Evolutionary conservation across 2,113 vertebrate genomes (phyloP).

Genomic region (Anoplopoma fimbria): DNA sequence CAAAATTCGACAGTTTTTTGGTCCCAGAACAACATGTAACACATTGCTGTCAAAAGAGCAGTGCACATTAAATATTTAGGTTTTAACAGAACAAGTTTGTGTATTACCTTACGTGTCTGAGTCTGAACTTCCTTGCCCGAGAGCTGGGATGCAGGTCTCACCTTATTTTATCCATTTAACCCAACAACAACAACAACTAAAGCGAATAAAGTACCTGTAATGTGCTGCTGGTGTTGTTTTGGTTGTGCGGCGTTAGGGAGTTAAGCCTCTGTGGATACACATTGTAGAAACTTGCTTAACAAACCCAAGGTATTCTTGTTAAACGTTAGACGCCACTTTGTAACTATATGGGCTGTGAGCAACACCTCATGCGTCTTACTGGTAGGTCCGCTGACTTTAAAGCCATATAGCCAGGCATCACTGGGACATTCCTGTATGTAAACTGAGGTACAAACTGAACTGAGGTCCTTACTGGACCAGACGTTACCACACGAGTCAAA

Average conservation of each 20-base stretch:
- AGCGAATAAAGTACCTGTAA: neutral
- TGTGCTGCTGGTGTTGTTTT: neutral
- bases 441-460: conserved; percentile 1
- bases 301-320: neutral
- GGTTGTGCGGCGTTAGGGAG: neutral
- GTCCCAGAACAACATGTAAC: neutral
- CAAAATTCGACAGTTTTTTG: conserved; percentile 34
- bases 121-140: conserved; percentile 21
- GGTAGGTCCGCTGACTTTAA: neutral
- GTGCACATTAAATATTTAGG: neutral
- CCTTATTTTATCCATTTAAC: neutral
- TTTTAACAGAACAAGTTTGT: conserved; percentile 13
- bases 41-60: neutral
- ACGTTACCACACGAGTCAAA: conserved; percentile 39
- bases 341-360: too few relatives aligned
- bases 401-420: neutral
- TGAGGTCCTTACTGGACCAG: neutral
- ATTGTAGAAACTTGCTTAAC: conserved; percentile 35
- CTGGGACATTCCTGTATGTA: neutral
- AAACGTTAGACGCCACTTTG: neutral
- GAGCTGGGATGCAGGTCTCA: neutral
- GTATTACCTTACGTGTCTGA: conserved; percentile 6
- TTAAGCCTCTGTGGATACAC: neutral
- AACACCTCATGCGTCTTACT: neutral
- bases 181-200: neutral